Conservation (phyloP, 1,140 invertebrate species). For the Apis cerana region DNA sequence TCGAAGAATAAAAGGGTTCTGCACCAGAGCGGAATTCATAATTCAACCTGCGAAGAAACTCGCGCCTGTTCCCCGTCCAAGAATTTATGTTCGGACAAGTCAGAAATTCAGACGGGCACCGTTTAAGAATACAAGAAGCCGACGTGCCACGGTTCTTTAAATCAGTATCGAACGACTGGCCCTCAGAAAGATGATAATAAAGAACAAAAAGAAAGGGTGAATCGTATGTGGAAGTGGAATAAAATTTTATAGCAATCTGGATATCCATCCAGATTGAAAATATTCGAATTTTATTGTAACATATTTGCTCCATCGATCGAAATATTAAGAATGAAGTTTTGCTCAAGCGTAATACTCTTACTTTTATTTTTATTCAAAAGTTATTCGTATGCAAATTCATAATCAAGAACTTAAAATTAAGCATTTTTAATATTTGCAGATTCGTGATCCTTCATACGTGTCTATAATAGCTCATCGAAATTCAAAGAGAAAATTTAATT, state of each 20-base stretch:
- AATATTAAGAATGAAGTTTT: too few relatives aligned
- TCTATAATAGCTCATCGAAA: slow-evolving; percentile 25
- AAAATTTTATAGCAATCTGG: too few relatives aligned
- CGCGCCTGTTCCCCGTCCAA: slow-evolving; percentile 12
- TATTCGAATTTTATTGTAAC: too few relatives aligned
- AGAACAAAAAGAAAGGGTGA: background rate
- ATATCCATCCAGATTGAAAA: too few relatives aligned
- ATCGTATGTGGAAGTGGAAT: background rate
- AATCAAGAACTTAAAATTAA: background rate
- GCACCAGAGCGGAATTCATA: slow-evolving; percentile 24
- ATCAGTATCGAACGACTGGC: background rate
- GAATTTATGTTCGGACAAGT: slow-evolving; percentile 32
- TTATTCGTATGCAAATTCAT: background rate
- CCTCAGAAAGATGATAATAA: background rate
- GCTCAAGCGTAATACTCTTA: too few relatives aligned
- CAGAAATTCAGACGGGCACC: slow-evolving; percentile 24
- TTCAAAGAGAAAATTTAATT: too few relatives aligned
- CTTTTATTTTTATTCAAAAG: too few relatives aligned
- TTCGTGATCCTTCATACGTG: background rate
- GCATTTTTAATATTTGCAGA: background rate
- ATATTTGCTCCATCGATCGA: too few relatives aligned
- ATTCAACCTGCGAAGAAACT: slow-evolving; percentile 38
- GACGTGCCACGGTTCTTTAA: slow-evolving; percentile 28
- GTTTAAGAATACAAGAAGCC: slow-evolving; percentile 33
- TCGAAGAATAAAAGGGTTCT: slow-evolving; percentile 38